These are phyloP conservation scores for Indicator maculatus DNA, from an alignment of 2,113 vertebrate genomes.

Conservation along the genomic window DNA sequence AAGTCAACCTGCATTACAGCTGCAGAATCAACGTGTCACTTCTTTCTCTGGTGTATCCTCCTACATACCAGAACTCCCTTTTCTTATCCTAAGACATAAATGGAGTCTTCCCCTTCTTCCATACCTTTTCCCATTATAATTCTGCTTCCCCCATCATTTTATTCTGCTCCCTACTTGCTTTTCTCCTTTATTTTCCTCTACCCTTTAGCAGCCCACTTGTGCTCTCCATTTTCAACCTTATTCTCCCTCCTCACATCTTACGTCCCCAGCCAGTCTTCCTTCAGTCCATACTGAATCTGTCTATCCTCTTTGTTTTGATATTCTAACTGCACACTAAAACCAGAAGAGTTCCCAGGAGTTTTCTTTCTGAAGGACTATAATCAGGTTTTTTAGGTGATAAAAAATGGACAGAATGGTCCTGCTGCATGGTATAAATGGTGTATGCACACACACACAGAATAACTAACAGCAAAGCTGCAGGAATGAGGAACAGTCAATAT, in stretches of 20 bases:
- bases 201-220: background rate
- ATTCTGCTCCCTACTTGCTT: background rate
- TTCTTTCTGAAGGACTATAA: background rate
- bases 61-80: background rate
- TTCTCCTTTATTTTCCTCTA: background rate
- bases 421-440: background rate
- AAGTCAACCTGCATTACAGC: background rate
- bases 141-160: background rate
- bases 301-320: background rate
- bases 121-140: background rate
- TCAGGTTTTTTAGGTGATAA: background rate
- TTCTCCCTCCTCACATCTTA: background rate
- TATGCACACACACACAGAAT: too few species aligned
- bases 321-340: background rate
- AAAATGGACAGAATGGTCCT: background rate
- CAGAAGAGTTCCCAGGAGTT: accelerated
- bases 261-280: background rate
- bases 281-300: background rate
- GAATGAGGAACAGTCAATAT: background rate
- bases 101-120: background rate
- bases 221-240: background rate
- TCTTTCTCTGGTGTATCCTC: background rate
- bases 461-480: too few species aligned
- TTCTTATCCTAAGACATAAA: background rate
- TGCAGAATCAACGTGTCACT: background rate